Base-by-base conservation (phyloP, 2,113 vertebrate species). In the Ornithorhynchus anatinus region DNA sequence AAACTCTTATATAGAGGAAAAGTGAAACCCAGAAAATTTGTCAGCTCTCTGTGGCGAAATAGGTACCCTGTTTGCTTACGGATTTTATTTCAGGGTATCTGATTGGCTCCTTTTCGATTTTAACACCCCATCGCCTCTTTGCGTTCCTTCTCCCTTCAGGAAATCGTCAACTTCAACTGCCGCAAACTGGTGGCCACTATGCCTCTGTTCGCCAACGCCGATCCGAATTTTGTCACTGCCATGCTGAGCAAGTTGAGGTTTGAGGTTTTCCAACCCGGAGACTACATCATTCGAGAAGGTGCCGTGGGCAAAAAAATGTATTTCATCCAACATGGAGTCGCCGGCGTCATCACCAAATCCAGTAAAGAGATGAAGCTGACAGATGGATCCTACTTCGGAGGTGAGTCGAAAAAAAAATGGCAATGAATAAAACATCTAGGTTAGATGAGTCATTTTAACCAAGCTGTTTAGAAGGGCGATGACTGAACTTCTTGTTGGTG, bases 291-390 rank as follows among this genome's bases (percentile, higher is more conserved):
- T 66, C 93, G 98, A 50, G 98, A 99, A 86, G 98, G 98, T 27
- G 96, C 98, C 0, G 96, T 99, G 10, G 98, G 98, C 31, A 99
- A 99, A 90, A 99, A 99, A 93, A 99, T 99, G 98, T 99, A 99
- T 84, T 99, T 99, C 77, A 99, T 99, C 73, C 98, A 99, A 63
- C 98, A 99, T 0, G 98, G 98, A 0, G 97, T 99, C 10, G 98
- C 96, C 10, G 97, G 97, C 38, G 97, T 99, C 89, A 97, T 99
- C 89, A 99, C 98, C 57, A 99, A 98, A 81, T 95, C 96, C 88
- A 98, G 92, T 86, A 99, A 98, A 77, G 98, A 99, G 84, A 96
- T 98, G 94, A 99, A 99, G 84, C 90, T 99, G 68, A 98, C 98
- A 1, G 98, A 99, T 44, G 98, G 98, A 32, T 99, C 98, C 15